Evolutionary conservation across 2,113 vertebrate species (phyloP), one percentile per base, ranked within the genome.

Genomic region (Potamarius usumacintae): DNA sequence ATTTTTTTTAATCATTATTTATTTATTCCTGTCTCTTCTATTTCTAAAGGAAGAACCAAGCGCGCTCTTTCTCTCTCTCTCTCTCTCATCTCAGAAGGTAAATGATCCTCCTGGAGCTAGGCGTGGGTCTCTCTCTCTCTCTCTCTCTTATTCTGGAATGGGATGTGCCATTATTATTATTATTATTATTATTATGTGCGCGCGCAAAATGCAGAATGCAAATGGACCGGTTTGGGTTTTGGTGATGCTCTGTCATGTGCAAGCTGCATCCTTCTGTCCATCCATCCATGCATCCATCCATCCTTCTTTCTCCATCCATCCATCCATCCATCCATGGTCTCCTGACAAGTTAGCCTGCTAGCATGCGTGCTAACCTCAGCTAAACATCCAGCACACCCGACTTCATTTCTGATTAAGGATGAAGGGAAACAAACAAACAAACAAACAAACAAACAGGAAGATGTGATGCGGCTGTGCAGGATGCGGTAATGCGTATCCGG

Each of bases 361-460:
- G 89, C 89, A 74, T 80, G 10, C 81, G 25, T 50, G 89, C 89
- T 90, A 90, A 80, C 87, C 84, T n/a, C 15, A 81, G 22, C 55
- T 4, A 63, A 30, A 69, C 22, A 76, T 83, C 48, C 34, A 79
- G 25, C 72, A 5, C 72, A 48, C 20, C 17, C 7, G 10, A 48
- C 52, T 55, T 50, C 76, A 17, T 11, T 25, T 30, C 7, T 4
- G 6, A 55, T 27, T 15, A 30, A 55, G 12, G 5, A n/a, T 1
- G 48, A 18, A 80, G 1, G 7, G 0, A 17, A 52, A 2, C 9
- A 9, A 1, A 57, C 10, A 20, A 55, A 7, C 6, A 9, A 8
- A 30, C n/a, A n/a, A n/a, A n/a, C 18, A 30, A 5, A 34, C 1
- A 20, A 30, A 14, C 10, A 20, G n/a, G 78, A 80, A 27, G 78